Conservation (phyloP, 2,113 vertebrate genomes). For the Varanus komodoensis region DNA sequence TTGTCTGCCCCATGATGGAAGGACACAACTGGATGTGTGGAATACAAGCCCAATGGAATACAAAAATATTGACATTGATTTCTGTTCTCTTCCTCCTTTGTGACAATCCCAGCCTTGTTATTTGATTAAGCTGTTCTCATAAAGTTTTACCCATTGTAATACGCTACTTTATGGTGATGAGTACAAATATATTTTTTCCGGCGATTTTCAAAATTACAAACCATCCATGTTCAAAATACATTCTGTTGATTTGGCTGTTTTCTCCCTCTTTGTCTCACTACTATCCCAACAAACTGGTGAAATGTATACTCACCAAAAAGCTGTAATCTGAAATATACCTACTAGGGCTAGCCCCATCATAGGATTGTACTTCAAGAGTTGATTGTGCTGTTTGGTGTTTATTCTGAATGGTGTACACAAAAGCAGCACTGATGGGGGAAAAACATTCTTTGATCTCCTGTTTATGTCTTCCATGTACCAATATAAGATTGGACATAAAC, state of each 20-base stretch:
- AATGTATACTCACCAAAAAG: background rate
- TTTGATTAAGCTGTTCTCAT: background rate
- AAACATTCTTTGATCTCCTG: background rate
- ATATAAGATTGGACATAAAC: constrained; percentile 7
- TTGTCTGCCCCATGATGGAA: too few species aligned
- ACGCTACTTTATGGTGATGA: background rate
- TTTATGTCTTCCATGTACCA: constrained; percentile 24
- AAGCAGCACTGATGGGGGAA: constrained; percentile 6
- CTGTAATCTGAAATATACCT: background rate
- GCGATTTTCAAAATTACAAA: background rate
- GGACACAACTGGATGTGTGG: too few species aligned
- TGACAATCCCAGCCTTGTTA: background rate
- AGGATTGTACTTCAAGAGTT: background rate
- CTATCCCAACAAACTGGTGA: background rate
- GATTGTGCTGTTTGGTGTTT: background rate
- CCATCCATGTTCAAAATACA: background rate
- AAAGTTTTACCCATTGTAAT: background rate
- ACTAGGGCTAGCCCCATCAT: too few species aligned
- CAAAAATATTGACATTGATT: background rate
- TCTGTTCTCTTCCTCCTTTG: background rate
- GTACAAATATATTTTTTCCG: background rate
- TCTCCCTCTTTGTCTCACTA: background rate
- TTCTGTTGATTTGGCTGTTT: background rate
- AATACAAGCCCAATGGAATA: too few species aligned
- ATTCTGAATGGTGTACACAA: background rate